Percentiles rank a stretch among this genome's conserved stretches.
These are phyloP conservation scores for Danaus chrysippus DNA, from an alignment of 2,888 invertebrate genomes.

Conservation along the genomic window DNA sequence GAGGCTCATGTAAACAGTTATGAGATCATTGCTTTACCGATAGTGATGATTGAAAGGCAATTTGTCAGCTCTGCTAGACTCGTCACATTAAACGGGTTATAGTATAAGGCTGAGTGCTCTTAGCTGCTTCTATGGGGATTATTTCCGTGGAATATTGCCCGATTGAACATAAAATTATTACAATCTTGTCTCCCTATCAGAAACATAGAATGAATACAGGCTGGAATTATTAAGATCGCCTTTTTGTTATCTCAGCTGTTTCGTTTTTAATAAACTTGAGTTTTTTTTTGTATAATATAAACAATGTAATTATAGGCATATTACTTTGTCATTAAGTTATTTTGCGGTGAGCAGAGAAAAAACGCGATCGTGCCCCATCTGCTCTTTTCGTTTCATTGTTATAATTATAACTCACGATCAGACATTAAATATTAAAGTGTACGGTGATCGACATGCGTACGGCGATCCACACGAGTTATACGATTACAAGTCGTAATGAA, in stretches of 20 bases:
- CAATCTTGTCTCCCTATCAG: too few species aligned
- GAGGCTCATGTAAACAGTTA: constrained; percentile 7
- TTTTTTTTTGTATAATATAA: not conserved
- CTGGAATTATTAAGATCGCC: too few species aligned
- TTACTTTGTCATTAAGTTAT: constrained; percentile 5
- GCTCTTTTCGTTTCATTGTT: constrained; percentile 6
- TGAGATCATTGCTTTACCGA: constrained; percentile 11
- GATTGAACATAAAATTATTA: too few species aligned
- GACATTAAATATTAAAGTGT: constrained; percentile 2
- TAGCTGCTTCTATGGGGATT: constrained; percentile 3
- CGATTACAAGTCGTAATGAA: not conserved
- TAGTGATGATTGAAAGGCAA: constrained; percentile 13
- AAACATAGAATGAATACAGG: too few species aligned
- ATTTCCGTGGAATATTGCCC: not conserved
- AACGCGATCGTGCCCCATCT: constrained; percentile 4
- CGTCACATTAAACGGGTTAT: constrained; percentile 11
- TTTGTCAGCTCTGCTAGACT: constrained; percentile 13
- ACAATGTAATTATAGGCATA: not conserved
- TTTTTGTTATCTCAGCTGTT: not conserved
- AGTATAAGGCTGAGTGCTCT: not conserved
- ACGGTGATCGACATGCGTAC: not conserved
- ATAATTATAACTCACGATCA: constrained; percentile 2
- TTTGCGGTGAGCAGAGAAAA: constrained; percentile 5
- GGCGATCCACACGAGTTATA: not conserved
- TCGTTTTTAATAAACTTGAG: not conserved